Conservation (phyloP, 2,797 vertebrate genomes). For the Falco peregrinus region DNA sequence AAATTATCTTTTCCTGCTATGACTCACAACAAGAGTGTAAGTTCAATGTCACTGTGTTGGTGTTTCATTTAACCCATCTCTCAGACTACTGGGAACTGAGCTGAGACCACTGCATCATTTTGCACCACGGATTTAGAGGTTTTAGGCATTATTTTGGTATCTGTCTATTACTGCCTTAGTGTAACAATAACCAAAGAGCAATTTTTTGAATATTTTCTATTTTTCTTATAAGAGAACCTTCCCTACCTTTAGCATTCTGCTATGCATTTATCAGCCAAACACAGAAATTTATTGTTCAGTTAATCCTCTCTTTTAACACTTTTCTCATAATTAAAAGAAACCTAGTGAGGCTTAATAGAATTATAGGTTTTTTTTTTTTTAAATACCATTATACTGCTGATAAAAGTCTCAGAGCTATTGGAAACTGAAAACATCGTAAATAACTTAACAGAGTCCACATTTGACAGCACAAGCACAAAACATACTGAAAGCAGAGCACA, state of each 20-base stretch:
- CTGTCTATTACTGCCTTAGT: not conserved
- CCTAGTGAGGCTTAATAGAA: conserved; percentile 50
- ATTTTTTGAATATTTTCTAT: conserved; percentile 34
- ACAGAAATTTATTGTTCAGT: conserved; percentile 42
- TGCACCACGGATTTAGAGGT: not conserved
- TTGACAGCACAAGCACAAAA: conserved; percentile 43
- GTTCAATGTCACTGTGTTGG: not conserved
- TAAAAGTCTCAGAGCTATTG: conserved; percentile 45
- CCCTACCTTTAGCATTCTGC: conserved; percentile 64
- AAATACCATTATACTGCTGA: conserved; percentile 42
- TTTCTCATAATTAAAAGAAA: conserved; percentile 25
- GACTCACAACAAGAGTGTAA: not conserved
- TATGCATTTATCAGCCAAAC: conserved; percentile 48
- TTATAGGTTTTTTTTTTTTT: conserved; percentile 41
- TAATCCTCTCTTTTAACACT: conserved; percentile 47
- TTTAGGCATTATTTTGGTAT: not conserved
- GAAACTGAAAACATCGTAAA: conserved; percentile 32
- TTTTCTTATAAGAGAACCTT: conserved; percentile 44
- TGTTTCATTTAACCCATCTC: not conserved
- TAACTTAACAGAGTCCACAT: conserved; percentile 52
- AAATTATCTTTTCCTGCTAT: not conserved
- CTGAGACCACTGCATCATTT: not conserved
- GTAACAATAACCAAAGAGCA: conserved; percentile 17
- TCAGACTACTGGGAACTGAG: not conserved
- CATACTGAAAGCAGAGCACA: not conserved